Base-by-base conservation (phyloP, 2,888 invertebrate species). In the Operophtera brumata region DNA sequence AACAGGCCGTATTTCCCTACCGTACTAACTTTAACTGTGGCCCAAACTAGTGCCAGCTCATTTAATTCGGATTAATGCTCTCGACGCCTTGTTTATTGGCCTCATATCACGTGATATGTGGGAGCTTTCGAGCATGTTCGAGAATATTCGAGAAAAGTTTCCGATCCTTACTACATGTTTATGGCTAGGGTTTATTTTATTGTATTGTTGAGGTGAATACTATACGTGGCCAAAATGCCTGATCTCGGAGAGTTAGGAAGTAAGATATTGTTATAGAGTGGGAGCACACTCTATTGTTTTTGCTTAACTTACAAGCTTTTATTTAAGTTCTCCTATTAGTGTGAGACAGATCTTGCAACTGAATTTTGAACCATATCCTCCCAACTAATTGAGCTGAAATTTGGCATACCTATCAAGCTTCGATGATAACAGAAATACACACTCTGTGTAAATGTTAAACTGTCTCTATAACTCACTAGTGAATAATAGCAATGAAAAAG, bases 51-150 rank as follows among this genome's bases (percentile, higher is more conserved):
- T 61, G 64, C 66, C 65, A 70, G 70, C 73, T 79, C 77, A 77
- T 80, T 80, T 77, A 80, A 80, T 73, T 66, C 66, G 72, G 75
- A 76, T 78, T 80, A 78, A 80, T 75, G 78, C 50, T 53, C 53
- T 47, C 68, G 46, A 51, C 57, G 61, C 66, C 65, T 70, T 74
- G 72, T 77, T 77, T 72, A 76, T 73, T 64, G 71, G 62, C 53
- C 64, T 63, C 62, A 66, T 69, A 70, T 73, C 50, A 60, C 54
- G 71, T 70, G 73, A 70, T 70, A 75, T 71, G 47, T 47, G 45
- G 40, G 42, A 26, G 63, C 67, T 65, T 46, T 40, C 39, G 41
- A 47, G 52, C 30, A 52, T 49, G 48, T 63, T 60, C 57, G 54
- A 44, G 54, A 64, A 65, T 40, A 48, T 52, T 52, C 47, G 32